Percentiles rank a stretch among this genome's conserved stretches.
Evolutionary conservation across 1,140 invertebrate species (phyloP).

Genomic region (Apolygus lucorum): DNA sequence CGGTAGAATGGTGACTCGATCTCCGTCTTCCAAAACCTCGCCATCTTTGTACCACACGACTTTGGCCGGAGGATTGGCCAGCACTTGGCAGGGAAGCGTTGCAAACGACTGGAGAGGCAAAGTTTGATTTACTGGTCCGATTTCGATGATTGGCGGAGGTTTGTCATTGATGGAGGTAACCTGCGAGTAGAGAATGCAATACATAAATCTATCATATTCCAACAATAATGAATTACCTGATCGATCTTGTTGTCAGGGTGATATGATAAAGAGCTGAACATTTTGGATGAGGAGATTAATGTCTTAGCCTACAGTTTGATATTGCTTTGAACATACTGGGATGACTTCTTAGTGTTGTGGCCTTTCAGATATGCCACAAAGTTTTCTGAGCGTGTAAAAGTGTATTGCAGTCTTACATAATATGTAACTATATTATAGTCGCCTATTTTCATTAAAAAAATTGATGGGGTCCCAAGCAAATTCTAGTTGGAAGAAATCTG

Average conservation of each 20-base stretch:
- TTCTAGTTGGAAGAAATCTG: not conserved
- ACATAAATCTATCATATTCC: conserved; percentile 19
- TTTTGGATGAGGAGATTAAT: not conserved
- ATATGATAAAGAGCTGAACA: no score
- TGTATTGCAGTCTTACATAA: no score
- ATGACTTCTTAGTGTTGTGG: no score
- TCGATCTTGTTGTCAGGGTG: no score
- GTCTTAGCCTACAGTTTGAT: not conserved
- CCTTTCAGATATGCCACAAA: no score
- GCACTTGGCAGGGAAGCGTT: conserved; percentile 71
- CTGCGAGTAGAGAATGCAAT: no score
- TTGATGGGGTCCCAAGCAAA: not conserved
- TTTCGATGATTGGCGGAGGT: conserved; percentile 81
- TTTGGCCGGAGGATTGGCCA: conserved; percentile 57
- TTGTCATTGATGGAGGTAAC: conserved; percentile 65
- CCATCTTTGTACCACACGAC: conserved; percentile 79
- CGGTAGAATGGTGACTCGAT: conserved; percentile 49
- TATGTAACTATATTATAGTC: no score
- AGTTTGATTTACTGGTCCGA: conserved; percentile 86
- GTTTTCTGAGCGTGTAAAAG: no score
- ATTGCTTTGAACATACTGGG: no score
- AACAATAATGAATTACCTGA: no score
- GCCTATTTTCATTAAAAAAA: no score
- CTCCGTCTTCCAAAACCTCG: conserved; percentile 38
- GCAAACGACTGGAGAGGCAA: conserved; percentile 68